phyloP scores from a whole-genome alignment of 92 coral and sea anemone genomes.

The Hydrozoanthus gracilis region DNA sequence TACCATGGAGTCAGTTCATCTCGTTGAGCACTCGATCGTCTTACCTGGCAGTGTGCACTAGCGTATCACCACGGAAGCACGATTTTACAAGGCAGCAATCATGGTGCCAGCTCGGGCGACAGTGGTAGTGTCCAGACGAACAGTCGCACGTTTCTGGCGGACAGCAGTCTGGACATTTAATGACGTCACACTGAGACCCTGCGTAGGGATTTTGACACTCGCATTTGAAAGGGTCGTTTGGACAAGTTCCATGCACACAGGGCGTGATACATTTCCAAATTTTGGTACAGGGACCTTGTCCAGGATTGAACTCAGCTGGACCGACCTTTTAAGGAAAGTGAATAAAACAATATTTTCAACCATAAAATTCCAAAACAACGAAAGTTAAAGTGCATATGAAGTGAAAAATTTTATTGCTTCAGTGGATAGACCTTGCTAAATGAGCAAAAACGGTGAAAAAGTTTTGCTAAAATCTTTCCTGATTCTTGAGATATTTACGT shows the following conservation, averaged over 20 bases:
- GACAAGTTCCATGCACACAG: constrained; percentile 74
- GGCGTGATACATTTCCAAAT: constrained; percentile 74
- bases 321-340: constrained; percentile 22
- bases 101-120: constrained; percentile 79
- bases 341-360: neutral
- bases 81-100: constrained; percentile 88
- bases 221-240: constrained; percentile 74
- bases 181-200: constrained; percentile 82
- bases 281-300: constrained; percentile 77
- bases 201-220: constrained; percentile 69
- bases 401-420: too few relatives aligned
- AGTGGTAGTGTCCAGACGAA: constrained; percentile 51
- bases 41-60: constrained; percentile 72
- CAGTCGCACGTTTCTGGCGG: constrained; percentile 94
- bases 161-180: constrained; percentile 83
- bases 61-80: constrained; percentile 88
- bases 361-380: too few relatives aligned
- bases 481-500: too few relatives aligned
- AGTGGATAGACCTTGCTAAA: too few relatives aligned
- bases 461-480: too few relatives aligned
- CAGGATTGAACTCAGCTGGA: constrained; percentile 46
- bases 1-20: too few relatives aligned
- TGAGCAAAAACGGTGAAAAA: too few relatives aligned
- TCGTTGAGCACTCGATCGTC: neutral
- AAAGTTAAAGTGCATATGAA: too few relatives aligned